Conservation (phyloP, 64 coral and sea anemone genomes). For the Platygyra sinensis region DNA sequence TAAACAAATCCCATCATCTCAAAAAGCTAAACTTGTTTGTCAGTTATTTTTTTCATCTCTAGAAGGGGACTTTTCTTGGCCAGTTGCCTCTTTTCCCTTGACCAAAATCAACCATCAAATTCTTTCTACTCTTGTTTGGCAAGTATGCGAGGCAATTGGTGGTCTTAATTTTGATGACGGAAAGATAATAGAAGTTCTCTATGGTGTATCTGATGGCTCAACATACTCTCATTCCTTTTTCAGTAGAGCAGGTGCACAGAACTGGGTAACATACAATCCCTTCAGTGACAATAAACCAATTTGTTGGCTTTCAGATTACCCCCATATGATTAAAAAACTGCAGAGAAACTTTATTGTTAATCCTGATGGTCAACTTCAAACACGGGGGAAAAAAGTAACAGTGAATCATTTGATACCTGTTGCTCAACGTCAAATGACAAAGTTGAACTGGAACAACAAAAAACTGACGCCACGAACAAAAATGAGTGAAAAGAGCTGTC, state of each 20-base stretch:
- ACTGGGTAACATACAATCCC: conserved; percentile 53
- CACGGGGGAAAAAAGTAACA: conserved; percentile 4
- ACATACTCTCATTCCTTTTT: conserved; percentile 47
- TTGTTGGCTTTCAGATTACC: conserved; percentile 47
- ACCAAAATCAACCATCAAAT: not conserved
- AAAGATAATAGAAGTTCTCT: conserved; percentile 49
- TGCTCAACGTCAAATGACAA: conserved; percentile 11
- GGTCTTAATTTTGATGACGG: not conserved
- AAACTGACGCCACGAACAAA: conserved; percentile 33
- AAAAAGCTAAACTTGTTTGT: conserved; percentile 27
- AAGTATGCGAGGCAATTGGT: conserved; percentile 37
- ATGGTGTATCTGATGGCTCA: conserved; percentile 65
- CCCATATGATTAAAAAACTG: conserved; percentile 50
- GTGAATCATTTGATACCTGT: conserved; percentile 21
- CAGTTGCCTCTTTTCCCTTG: conserved; percentile 42
- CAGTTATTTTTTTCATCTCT: conserved; percentile 49
- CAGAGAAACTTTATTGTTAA: conserved; percentile 37
- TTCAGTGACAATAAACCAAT: conserved; percentile 58
- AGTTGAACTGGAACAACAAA: conserved; percentile 31
- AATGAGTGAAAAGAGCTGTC: conserved; percentile 54
- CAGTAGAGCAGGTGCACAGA: conserved; percentile 21
- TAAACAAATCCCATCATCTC: not conserved
- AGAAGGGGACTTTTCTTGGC: conserved; percentile 52
- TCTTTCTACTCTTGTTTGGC: conserved; percentile 54
- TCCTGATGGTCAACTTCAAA: conserved; percentile 12